Conservation (phyloP, 1,140 invertebrate genomes). For the Apis cerana region DNA sequence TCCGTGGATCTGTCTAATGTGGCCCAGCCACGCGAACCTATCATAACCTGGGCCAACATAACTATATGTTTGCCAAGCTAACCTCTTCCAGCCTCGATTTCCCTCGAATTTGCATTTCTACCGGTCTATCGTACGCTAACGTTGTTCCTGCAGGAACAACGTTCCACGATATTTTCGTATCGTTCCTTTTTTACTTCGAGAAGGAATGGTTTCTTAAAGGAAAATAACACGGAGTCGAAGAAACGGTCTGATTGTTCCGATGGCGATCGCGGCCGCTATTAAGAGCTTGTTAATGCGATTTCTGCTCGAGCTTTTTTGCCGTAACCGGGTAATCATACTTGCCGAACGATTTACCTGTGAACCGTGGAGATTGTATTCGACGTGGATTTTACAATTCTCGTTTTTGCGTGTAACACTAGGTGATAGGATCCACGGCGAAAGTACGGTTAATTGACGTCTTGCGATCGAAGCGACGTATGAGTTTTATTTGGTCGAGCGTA, state of each 20-base stretch:
- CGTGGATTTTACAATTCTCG: not conserved
- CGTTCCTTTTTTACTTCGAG: not conserved
- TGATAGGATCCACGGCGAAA: too few relatives aligned
- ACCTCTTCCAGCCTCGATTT: slow-evolving; percentile 62
- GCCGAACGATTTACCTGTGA: not conserved
- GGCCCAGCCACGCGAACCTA: slow-evolving; percentile 78
- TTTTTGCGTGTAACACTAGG: not conserved
- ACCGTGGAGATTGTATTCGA: not conserved
- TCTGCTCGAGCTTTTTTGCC: slow-evolving; percentile 1
- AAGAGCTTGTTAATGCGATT: slow-evolving; percentile 21
- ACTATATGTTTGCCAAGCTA: slow-evolving; percentile 72
- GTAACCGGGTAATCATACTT: not conserved
- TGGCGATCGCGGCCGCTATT: slow-evolving; percentile 5
- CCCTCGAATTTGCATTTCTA: slow-evolving; percentile 72
- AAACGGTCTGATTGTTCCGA: slow-evolving; percentile 9
- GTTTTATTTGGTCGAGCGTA: not conserved
- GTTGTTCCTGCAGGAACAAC: slow-evolving; percentile 51
- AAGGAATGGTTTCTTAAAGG: slow-evolving; percentile 8
- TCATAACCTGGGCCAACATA: slow-evolving; percentile 78
- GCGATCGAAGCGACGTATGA: not conserved
- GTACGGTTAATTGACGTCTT: not conserved
- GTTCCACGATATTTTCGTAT: slow-evolving; percentile 17
- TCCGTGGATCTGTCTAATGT: slow-evolving; percentile 74
- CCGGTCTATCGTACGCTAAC: slow-evolving; percentile 55
- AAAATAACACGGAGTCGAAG: not conserved